Base-by-base conservation (phyloP, 1,140 invertebrate genomes). In the Pseudachorutes palmiensis region DNA sequence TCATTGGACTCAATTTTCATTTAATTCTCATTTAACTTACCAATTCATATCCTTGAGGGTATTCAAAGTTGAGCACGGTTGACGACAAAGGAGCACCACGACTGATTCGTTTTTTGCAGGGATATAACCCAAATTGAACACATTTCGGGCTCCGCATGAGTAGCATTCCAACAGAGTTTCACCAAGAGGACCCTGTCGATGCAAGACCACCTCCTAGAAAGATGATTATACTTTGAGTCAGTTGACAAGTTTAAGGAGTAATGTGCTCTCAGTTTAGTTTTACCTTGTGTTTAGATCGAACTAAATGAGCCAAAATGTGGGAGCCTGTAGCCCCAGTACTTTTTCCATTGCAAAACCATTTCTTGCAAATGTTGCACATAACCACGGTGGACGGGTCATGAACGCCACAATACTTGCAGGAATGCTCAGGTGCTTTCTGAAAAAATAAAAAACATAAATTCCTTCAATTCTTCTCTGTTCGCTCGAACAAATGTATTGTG, bases 101-200 rank as follows among this genome's bases (percentile, higher is more conserved):
- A 99, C 95, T 1, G 94, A 97, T 79, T 99, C 97, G 9, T 96
- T 94, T 81, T 99, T 99, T 14, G 97, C 96, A 2, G 97, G 97
- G 75, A 99, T 98, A 77, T 98, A 99, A 61, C 97, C 97, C 57
- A 99, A 82, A 29, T 98, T 89, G 81, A 99, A 99, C 0, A 99
- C 94, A 81, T 97, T 97, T 58, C 93, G 84, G 51, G 94, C 94
- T 29, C 94, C 97, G 82, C 97, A 99, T 19, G 94, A 95, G 79
- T 99, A 99, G 78, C 97, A 99, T 79, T 99, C 97, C 30, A 99
- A 80, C 58, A 97, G 85, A 1, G 97, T 99, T 80, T 99, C 97
- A 28, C 97, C 96, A 0, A 99, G 81, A 22, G 96, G 94, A 0
- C 96, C 96, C 81, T 99, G 96, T 76, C 89, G 90, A 76, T 99